Evolutionary conservation across 2,888 invertebrate genomes (phyloP).

Genomic region (Ommatoiulus sabulosus): DNA sequence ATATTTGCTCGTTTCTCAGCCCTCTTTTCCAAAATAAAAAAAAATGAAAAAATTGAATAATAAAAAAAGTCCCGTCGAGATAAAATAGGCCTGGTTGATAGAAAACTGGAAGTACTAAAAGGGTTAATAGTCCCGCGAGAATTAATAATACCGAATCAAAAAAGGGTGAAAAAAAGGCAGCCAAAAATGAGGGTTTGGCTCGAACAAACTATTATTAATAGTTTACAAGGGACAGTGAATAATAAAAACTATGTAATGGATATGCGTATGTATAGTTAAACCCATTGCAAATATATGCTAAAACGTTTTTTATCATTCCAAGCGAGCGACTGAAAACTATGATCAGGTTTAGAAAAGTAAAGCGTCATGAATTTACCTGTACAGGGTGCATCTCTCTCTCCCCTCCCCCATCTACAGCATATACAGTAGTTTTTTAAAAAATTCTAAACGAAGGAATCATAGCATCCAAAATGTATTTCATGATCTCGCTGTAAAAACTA

Average conservation of each 20-base stretch:
- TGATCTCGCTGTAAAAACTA: too few species aligned
- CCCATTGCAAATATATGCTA: not conserved
- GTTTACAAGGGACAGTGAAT: not conserved
- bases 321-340: too few species aligned
- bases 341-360: too few species aligned
- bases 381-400: too few species aligned
- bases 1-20: not conserved
- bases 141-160: not conserved
- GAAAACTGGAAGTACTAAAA: constrained; percentile 18
- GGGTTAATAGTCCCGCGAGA: constrained; percentile 11
- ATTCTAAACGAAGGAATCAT: too few species aligned
- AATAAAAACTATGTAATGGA: not conserved
- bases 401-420: too few species aligned
- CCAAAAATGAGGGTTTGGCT: not conserved
- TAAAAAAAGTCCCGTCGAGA: not conserved
- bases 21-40: not conserved
- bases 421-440: too few species aligned
- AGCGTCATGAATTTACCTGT: too few species aligned
- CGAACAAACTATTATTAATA: not conserved
- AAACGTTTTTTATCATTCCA: not conserved
- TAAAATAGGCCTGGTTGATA: constrained; percentile 15
- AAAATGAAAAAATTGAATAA: not conserved
- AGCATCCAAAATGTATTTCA: too few species aligned
- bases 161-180: not conserved
- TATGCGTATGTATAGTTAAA: not conserved